Evolutionary conservation across 2,797 vertebrate species (phyloP).

Genomic region (Mus caroli): DNA sequence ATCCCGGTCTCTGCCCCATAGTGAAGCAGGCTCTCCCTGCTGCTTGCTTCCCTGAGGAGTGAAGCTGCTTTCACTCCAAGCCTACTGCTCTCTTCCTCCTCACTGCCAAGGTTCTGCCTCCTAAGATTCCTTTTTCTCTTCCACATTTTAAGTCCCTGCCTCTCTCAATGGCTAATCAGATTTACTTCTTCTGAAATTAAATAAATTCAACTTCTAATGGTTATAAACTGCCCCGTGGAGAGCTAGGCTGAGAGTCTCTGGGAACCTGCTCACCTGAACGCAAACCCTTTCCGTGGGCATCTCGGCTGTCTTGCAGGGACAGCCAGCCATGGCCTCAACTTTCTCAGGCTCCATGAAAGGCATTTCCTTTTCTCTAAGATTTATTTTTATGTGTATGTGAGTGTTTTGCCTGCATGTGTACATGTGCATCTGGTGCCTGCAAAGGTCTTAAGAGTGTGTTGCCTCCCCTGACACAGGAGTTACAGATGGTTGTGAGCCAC

Average conservation of each 20-base stretch:
- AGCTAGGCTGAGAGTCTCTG: not conserved
- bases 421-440: not conserved
- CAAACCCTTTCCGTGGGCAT: not conserved
- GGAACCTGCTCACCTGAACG: too few species aligned
- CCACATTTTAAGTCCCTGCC: not conserved
- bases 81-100: not conserved
- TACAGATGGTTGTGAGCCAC: not conserved
- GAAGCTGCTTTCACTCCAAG: not conserved
- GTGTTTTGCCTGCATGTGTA: not conserved
- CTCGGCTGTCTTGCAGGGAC: not conserved
- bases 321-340: too few species aligned
- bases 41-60: not conserved
- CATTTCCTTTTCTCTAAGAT: not conserved
- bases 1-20: not conserved
- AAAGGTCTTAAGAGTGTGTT: not conserved
- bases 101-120: not conserved
- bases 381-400: not conserved
- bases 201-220: not conserved
- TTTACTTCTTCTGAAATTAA: not conserved
- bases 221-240: not conserved
- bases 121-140: not conserved
- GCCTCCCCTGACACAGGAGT: not conserved
- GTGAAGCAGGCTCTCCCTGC: too few species aligned
- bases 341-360: not conserved
- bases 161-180: not conserved